Evolutionary conservation across 2,113 vertebrate genomes (phyloP), one percentile per base, ranked within the genome.

Genomic region (Zosterops hypoxanthus): DNA sequence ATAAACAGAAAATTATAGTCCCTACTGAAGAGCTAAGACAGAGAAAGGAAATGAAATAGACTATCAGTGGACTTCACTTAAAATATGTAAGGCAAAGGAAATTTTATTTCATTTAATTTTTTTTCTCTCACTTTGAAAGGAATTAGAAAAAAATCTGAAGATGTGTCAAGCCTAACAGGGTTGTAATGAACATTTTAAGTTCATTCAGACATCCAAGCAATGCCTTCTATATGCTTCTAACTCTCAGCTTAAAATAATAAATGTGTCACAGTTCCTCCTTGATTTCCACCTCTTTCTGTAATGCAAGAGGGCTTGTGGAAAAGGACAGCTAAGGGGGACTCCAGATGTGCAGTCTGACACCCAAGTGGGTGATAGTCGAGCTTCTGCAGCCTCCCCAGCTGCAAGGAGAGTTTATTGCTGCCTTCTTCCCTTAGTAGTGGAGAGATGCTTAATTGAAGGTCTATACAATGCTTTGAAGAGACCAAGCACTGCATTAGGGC

Each of bases 401-500:
- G 26, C 56, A 80, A 82, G 72, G 49, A 7, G 17, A 85, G 47
- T 63, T 73, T 85, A 31, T 34, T 91, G 59, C 69, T 83, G 33
- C 81, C 29, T 81, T 56, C 52, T 56, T 78, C 39, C 55, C 55
- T 86, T 80, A 61, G 64, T 65, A 77, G 52, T 47, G 69, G 65
- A 64, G 75, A 61, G 46, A 39, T 49, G 49, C n/a, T 93, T 92
- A 94, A 64, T 25, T 94, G 72, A 66, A 82, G 73, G 55, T 57
- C 87, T 90, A 44, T 47, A 41, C 19, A 47, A 36, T 9, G 44
- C 73, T 91, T 92, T 96, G 81, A 96, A 88, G 64, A 92, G 65
- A 72, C 44, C 25, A 83, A 86, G n/a, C 17, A 41, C 23, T 63
- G 59, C 2, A 8, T 73, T 64, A 80, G 19, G 61, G 44, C 50